Evolutionary conservation across 2,113 vertebrate genomes (phyloP).

Genomic region (Paedocypris sp.): DNA sequence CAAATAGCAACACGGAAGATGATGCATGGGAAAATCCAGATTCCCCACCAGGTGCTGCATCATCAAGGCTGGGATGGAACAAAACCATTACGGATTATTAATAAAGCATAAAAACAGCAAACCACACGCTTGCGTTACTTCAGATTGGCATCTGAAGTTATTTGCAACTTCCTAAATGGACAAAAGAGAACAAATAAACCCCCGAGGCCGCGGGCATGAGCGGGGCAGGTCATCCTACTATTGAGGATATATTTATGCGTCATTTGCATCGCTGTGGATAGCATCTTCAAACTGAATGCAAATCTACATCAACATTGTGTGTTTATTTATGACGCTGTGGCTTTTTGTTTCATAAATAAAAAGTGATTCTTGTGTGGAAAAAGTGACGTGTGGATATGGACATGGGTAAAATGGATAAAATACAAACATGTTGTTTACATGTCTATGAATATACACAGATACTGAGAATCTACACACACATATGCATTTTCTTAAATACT

Average conservation of each 20-base stretch:
- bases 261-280: slow-evolving; percentile 1
- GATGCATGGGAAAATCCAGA: slow-evolving; percentile 50
- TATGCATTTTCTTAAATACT: no score
- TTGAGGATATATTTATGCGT: neutral
- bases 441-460: no score
- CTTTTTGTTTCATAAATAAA: no score
- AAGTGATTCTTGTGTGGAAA: no score
- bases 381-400: no score
- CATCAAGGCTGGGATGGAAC: slow-evolving; percentile 42
- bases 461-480: no score
- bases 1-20: slow-evolving; percentile 48
- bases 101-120: slow-evolving; percentile 34
- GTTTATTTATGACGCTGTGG: neutral
- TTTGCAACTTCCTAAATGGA: slow-evolving; percentile 24
- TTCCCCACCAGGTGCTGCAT: slow-evolving; percentile 39
- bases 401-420: no score
- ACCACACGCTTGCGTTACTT: neutral
- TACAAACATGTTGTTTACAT: no score
- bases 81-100: slow-evolving; percentile 34
- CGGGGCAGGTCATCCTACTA: no score
- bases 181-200: neutral
- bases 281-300: slow-evolving; percentile 1
- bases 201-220: no score
- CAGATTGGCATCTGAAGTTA: neutral
- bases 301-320: neutral